phyloP scores from a whole-genome alignment of 2,113 vertebrate genomes.

The Pongo pygmaeus region DNA sequence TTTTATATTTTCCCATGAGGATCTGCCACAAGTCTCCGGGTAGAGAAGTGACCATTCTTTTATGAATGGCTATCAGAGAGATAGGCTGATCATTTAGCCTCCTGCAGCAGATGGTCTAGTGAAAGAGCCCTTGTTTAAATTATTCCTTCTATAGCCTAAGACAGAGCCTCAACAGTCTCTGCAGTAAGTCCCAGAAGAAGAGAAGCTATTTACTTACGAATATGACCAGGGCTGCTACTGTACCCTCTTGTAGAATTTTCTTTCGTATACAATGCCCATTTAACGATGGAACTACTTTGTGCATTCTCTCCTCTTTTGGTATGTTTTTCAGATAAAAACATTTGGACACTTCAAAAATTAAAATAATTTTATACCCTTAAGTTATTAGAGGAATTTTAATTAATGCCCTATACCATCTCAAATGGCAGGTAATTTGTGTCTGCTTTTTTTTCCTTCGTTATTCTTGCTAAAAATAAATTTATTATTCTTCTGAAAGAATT shows the following conservation, averaged over 20 bases:
- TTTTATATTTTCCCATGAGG: too few species aligned
- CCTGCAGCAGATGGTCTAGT: too few species aligned
- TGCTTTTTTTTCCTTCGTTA: too few species aligned
- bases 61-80: too few species aligned
- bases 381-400: background rate
- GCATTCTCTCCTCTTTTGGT: background rate
- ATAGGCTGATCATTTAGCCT: too few species aligned
- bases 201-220: background rate
- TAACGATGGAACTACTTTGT: background rate
- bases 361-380: background rate
- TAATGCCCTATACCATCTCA: background rate
- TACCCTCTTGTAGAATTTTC: background rate
- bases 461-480: too few species aligned
- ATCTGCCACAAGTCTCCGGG: too few species aligned
- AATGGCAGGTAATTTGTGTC: background rate
- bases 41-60: too few species aligned
- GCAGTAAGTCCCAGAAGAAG: background rate
- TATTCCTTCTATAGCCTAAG: background rate
- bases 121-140: too few species aligned
- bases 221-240: background rate
- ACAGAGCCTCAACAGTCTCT: background rate
- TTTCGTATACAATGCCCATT: background rate
- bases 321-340: background rate
- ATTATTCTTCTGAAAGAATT: too few species aligned
- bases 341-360: background rate